These are phyloP conservation scores for Nomada ruficornis DNA, from an alignment of 2,888 invertebrate species.

Conservation along the genomic window DNA sequence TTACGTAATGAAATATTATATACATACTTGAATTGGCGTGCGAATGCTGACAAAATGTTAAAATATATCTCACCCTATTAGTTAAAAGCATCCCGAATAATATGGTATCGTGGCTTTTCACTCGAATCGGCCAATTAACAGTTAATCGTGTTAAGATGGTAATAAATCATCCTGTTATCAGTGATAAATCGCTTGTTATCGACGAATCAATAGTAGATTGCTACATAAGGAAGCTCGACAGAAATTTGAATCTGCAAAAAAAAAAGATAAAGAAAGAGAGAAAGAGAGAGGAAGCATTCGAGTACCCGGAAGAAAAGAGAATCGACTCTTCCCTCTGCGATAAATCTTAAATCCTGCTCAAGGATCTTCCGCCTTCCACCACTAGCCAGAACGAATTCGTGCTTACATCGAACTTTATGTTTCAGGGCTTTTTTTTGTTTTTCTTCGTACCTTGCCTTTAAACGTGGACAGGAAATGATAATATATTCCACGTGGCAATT, in stretches of 20 bases:
- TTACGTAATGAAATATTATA: too few species aligned
- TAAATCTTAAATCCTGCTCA: conserved; percentile 74
- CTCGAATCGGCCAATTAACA: background rate
- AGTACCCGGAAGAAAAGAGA: conserved; percentile 60
- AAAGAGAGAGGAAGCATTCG: conserved; percentile 31
- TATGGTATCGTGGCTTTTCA: too few species aligned
- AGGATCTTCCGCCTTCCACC: conserved; percentile 74
- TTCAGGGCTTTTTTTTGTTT: conserved; percentile 1
- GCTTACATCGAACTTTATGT: conserved; percentile 15
- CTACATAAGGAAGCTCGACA: conserved; percentile 19
- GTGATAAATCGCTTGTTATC: conserved; percentile 43
- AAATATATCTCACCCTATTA: too few species aligned
- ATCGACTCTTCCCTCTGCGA: conserved; percentile 63
- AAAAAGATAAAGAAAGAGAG: conserved; percentile 37
- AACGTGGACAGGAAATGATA: background rate
- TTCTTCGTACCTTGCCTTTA: background rate
- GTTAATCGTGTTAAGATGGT: background rate
- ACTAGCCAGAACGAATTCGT: conserved; percentile 24
- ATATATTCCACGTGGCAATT: too few species aligned
- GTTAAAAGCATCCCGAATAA: too few species aligned
- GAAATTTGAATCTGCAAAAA: conserved; percentile 38
- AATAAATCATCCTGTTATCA: conserved; percentile 31
- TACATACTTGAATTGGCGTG: too few species aligned
- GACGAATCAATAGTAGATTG: conserved; percentile 37
- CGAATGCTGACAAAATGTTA: too few species aligned